Conservation (phyloP, 2,113 vertebrate species). For the Corythornis vintsioides region DNA sequence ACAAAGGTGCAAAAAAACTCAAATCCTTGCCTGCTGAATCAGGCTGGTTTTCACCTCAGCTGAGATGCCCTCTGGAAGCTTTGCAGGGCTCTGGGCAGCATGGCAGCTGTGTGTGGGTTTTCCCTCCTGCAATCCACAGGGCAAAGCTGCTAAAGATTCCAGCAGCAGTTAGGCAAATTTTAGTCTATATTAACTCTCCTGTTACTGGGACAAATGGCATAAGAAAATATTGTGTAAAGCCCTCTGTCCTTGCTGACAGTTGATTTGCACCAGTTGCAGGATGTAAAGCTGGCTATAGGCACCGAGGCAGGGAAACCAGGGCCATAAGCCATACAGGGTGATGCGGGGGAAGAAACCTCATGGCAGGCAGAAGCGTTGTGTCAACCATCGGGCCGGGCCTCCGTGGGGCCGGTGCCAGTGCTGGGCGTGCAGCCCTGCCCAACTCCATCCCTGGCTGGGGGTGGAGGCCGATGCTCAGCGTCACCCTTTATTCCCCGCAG, state of each 20-base stretch:
- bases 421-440: background rate
- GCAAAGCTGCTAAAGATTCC: background rate
- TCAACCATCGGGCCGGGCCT: background rate
- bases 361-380: fast-evolving
- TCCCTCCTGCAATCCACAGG: background rate
- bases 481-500: background rate
- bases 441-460: background rate
- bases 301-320: background rate
- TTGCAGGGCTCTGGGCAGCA: background rate
- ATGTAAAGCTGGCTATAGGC: background rate
- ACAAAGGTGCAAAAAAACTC: background rate
- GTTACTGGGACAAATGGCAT: fast-evolving
- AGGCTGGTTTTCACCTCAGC: background rate
- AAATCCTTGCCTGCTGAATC: background rate
- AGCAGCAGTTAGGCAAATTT: background rate
- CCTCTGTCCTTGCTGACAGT: background rate
- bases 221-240: background rate
- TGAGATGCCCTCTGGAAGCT: background rate
- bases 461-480: background rate
- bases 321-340: fast-evolving
- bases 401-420: fast-evolving
- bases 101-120: fast-evolving
- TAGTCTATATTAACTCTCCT: background rate
- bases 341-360: background rate
- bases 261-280: background rate